Base-by-base conservation (phyloP, 2,888 invertebrate genomes). In the Branchellion lobata region DNA sequence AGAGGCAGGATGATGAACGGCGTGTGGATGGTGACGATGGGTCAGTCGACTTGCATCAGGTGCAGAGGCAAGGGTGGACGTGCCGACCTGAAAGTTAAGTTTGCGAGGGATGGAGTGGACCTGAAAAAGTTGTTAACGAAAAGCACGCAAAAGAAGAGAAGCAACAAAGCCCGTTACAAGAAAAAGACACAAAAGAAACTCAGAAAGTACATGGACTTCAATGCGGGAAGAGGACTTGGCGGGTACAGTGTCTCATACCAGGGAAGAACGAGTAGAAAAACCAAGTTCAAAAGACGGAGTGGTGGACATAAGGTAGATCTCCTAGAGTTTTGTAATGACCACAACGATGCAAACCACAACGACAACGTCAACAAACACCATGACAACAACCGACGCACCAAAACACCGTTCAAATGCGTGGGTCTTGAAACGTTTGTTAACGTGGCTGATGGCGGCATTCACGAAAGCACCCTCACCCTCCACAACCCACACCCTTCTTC, bases 401-500 rank as follows among this genome's bases (percentile, higher is more conserved):
- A 33, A 36, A 5, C 36, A 34, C 5, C 71, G 21, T 3, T 29
- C 21, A 69, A 31, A 31, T 69, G 34, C 21, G 11, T 80, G 31
- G 79, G 80, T 2, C 75, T 82, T 36, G 78, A 72, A 18, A 80
- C 73, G 69, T 82, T 80, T 57, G 79, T 81, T 53, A 81, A 82
- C 79, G 81, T 82, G 34, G 79, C 78, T n/a, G 82, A 81, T 47
- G 82, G 77, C 47, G 81, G 82, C n/a, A 53, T 80, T 11, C 34
- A 78, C n/a, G 82, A 82, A 33, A 81, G 79, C 33, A 78, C 81
- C 3, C 81, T 80, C 51, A 81, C 81, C 11, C 81, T 82, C 72
- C 75, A 74, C 34, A 40, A 72, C 29, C 79, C 79, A 21, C 47
- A 29, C 27, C 65, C 69, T 27, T 71, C 69, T 0, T 27, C 40